phyloP scores from a whole-genome alignment of 2,797 vertebrate genomes.

The Scleropages formosus region DNA sequence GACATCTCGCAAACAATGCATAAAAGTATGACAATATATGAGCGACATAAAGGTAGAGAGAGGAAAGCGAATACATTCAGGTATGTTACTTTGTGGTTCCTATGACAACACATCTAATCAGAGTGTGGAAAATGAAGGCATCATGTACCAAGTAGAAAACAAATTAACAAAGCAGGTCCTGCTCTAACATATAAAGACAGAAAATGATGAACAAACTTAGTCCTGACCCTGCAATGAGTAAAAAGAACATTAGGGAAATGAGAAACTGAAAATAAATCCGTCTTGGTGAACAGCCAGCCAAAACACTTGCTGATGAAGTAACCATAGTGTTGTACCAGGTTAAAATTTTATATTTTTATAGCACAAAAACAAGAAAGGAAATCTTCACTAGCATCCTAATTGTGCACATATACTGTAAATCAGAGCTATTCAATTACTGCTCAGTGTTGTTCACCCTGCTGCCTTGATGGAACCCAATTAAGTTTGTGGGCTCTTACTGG shows the following conservation, averaged over 20 bases:
- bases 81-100: conserved; percentile 57
- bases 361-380: neutral
- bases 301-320: neutral
- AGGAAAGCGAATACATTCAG: conserved; percentile 30
- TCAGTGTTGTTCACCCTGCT: no score
- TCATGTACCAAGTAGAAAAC: neutral
- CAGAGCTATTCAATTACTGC: no score
- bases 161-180: neutral
- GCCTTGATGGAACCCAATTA: no score
- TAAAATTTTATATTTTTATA: no score
- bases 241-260: neutral
- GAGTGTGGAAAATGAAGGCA: neutral
- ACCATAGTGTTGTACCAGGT: neutral
- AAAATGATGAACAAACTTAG: neutral
- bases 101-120: conserved; percentile 48
- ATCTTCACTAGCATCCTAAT: conserved; percentile 43
- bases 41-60: neutral
- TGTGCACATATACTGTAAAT: neutral
- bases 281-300: neutral
- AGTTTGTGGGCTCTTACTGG: no score
- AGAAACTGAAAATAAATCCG: neutral
- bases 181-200: neutral
- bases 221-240: no score
- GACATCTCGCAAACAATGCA: neutral
- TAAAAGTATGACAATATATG: neutral